A percentile compares a stretch with the other conserved stretches of the same genome.
Conservation (phyloP, 2,888 invertebrate genomes). For the Panopea generosa region DNA sequence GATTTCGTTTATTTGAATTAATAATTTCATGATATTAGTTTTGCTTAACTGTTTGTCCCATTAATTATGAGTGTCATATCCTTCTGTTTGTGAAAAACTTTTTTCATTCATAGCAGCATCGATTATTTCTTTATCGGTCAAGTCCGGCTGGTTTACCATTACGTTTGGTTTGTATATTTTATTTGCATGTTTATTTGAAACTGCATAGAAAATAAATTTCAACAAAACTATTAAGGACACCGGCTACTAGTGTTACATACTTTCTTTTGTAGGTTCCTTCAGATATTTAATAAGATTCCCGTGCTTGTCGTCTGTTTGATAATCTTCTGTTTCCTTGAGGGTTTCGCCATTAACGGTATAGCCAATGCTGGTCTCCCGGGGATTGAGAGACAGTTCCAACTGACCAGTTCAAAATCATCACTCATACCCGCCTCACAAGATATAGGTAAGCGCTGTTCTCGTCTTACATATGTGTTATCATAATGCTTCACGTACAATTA, state of each 20-base stretch:
- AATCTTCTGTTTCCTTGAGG: conserved; percentile 70
- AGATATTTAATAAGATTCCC: conserved; percentile 60
- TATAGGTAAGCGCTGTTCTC: conserved; percentile 46
- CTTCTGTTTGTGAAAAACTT: no score
- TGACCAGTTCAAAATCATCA: conserved; percentile 66
- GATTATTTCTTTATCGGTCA: no score
- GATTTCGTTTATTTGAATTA: no score
- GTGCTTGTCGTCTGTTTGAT: conserved; percentile 64
- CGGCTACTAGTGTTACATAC: not conserved
- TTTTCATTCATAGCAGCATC: no score
- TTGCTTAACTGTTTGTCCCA: no score
- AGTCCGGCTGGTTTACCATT: no score
- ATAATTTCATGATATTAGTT: no score
- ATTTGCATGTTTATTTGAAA: no score
- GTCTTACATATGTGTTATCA: no score
- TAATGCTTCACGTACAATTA: no score
- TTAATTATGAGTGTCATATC: no score
- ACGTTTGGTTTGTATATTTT: not conserved
- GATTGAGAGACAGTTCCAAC: conserved; percentile 70
- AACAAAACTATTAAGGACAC: not conserved
- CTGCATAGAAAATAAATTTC: not conserved
- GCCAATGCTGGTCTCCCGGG: conserved; percentile 68
- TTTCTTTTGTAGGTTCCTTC: conserved; percentile 58
- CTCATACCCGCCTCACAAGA: conserved; percentile 66
- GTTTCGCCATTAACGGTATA: conserved; percentile 73